These are phyloP conservation scores for Loxodonta africana DNA, from an alignment of 2,113 vertebrate genomes.

Conservation along the genomic window DNA sequence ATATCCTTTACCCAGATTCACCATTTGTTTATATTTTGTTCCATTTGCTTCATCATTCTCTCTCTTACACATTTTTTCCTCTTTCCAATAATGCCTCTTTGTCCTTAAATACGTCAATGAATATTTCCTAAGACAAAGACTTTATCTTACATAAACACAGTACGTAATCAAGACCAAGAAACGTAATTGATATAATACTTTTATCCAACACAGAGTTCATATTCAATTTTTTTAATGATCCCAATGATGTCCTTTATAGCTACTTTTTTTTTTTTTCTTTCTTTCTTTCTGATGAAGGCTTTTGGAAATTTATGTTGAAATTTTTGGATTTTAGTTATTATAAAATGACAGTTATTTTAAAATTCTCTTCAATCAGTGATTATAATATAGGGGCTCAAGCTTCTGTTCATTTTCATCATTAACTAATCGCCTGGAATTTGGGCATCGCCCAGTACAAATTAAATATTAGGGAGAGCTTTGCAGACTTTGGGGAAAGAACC, in stretches of 20 bases:
- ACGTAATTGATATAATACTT: constrained; percentile 36
- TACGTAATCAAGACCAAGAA: constrained; percentile 36
- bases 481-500: not conserved
- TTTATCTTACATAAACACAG: constrained; percentile 1
- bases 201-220: not conserved
- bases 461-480: not conserved
- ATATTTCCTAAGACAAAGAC: constrained; percentile 36
- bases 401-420: constrained; percentile 40
- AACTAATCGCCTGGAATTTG: constrained; percentile 36
- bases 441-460: constrained; percentile 26
- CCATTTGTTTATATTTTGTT: constrained; percentile 26
- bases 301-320: constrained; percentile 61
- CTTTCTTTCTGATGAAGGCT: constrained; percentile 53
- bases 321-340: constrained; percentile 44
- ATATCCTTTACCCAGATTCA: not conserved
- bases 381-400: constrained; percentile 23
- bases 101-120: not conserved
- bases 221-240: constrained; percentile 50
- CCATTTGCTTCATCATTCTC: constrained; percentile 48
- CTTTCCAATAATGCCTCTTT: not conserved
- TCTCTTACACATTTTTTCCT: not conserved
- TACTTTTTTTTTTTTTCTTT: not conserved
- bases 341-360: constrained; percentile 38
- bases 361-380: constrained; percentile 13
- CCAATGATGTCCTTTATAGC: not conserved